phyloP scores from a whole-genome alignment of 2,797 vertebrate genomes.

The Sebastes steindachneri region DNA sequence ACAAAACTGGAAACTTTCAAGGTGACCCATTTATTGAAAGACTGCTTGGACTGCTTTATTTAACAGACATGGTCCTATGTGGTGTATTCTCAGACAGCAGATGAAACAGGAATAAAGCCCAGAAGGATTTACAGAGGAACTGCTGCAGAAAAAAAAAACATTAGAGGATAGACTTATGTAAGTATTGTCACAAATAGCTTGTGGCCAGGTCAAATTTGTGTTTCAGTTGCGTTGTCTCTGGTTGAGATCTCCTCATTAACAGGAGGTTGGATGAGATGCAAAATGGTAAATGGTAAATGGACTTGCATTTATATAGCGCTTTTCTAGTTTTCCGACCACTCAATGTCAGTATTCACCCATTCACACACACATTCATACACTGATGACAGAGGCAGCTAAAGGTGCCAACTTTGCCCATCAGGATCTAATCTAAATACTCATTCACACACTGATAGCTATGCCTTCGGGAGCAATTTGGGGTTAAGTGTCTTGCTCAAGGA shows the following conservation, averaged over 20 bases:
- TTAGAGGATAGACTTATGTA: background rate
- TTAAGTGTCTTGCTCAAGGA: too few species aligned
- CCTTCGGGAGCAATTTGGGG: too few species aligned
- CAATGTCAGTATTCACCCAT: too few species aligned
- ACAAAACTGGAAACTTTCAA: conserved; percentile 29
- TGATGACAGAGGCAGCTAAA: too few species aligned
- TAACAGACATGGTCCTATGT: background rate
- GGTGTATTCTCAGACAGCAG: background rate
- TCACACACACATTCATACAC: too few species aligned
- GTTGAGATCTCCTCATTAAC: background rate
- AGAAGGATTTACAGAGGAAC: background rate
- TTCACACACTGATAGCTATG: too few species aligned
- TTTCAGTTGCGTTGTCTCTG: background rate
- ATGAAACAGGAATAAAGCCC: conserved; percentile 8
- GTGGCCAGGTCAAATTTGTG: background rate
- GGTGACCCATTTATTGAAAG: conserved; percentile 27
- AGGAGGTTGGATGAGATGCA: background rate
- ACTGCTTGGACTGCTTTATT: conserved; percentile 10
- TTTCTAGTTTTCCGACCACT: too few species aligned
- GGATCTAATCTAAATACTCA: too few species aligned
- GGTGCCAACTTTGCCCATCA: too few species aligned
- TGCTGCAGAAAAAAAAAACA: background rate
- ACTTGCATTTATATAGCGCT: too few species aligned
- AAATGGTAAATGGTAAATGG: too few species aligned
- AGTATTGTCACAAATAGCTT: background rate